Evolutionary conservation across 2,113 vertebrate species (phyloP).

Genomic region (Cricetomys ansorgei): DNA sequence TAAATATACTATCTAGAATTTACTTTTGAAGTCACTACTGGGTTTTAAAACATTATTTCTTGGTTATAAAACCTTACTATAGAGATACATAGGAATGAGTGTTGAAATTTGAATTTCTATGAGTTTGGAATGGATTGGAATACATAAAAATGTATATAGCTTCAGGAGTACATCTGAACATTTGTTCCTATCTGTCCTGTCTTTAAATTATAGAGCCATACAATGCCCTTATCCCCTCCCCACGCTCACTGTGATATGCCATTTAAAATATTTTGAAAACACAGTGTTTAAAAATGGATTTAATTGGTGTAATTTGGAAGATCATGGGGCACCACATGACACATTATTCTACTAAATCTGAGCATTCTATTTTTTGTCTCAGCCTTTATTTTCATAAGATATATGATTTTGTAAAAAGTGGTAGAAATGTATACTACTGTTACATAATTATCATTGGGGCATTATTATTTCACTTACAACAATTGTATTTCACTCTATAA

Average conservation of each 20-base stretch:
- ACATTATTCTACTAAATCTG: background rate
- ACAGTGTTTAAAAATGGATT: conserved; percentile 44
- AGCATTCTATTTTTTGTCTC: background rate
- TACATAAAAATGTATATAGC: background rate
- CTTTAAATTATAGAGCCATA: background rate
- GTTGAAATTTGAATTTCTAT: conserved; percentile 55
- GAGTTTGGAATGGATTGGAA: conserved; percentile 1
- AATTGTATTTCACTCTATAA: conserved; percentile 19
- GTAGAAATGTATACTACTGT: background rate
- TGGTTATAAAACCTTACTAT: background rate
- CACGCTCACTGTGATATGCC: background rate
- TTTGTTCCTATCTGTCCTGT: background rate
- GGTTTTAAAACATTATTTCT: conserved; percentile 3
- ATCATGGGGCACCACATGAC: background rate
- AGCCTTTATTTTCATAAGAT: background rate
- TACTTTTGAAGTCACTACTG: background rate
- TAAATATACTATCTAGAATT: background rate
- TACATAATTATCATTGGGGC: background rate
- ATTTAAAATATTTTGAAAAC: conserved; percentile 35
- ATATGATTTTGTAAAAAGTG: background rate
- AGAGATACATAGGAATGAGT: background rate
- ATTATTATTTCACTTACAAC: background rate
- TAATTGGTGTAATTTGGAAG: background rate
- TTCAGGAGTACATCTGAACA: conserved; percentile 37
- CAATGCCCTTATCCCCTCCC: background rate